Evolutionary conservation across 2,797 vertebrate species (phyloP).

Genomic region (Propithecus perrieri): DNA sequence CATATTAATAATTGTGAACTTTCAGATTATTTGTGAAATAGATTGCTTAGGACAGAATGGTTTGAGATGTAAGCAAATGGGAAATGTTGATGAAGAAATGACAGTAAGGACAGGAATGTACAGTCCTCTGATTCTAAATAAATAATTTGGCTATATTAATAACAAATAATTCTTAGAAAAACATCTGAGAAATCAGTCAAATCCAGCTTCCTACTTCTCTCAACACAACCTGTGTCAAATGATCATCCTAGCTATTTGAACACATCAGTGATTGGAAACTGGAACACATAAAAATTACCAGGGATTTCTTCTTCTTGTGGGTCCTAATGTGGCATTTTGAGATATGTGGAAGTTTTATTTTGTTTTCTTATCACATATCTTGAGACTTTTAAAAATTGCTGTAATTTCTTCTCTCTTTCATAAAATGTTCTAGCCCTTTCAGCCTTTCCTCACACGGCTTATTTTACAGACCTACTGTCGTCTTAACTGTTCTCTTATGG

Average conservation of each 20-base stretch:
- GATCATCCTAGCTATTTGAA: not conserved
- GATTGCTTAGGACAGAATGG: not conserved
- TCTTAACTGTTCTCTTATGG: not conserved
- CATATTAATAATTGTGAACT: not conserved
- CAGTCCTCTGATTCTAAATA: not conserved
- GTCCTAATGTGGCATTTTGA: not conserved
- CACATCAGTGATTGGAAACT: not conserved
- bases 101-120: not conserved
- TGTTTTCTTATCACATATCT: not conserved
- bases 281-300: not conserved
- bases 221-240: not conserved
- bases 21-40: not conserved
- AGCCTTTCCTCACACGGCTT: not conserved
- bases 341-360: not conserved
- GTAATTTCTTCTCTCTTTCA: not conserved
- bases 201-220: not conserved
- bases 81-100: not conserved
- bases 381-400: not conserved
- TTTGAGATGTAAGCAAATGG: not conserved
- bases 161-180: not conserved
- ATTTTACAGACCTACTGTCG: not conserved
- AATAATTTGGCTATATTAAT: not conserved
- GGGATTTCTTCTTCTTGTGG: not conserved
- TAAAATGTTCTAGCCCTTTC: not conserved
- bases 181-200: not conserved